A percentile compares a stretch with the other conserved stretches of the same genome.
These are phyloP conservation scores for Linnaemya tessellans DNA, from an alignment of 2,888 invertebrate genomes.

Conservation along the genomic window DNA sequence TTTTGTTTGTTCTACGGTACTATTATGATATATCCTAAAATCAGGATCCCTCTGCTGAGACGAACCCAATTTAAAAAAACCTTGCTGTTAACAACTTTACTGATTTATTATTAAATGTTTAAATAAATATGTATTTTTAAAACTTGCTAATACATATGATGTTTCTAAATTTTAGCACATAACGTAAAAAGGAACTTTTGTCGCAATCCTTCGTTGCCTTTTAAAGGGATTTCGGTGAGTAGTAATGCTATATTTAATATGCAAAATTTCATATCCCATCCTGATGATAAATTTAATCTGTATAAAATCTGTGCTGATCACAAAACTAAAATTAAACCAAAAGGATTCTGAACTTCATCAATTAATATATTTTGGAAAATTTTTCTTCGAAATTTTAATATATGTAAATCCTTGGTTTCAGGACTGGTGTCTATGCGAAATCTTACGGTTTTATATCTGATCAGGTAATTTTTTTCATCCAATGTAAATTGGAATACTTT, in stretches of 20 bases:
- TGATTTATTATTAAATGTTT: no score
- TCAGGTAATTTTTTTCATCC: neutral
- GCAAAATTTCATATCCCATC: neutral
- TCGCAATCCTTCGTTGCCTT: neutral
- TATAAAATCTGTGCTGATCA: conserved; percentile 69
- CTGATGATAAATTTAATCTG: conserved; percentile 68
- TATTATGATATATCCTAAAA: no score
- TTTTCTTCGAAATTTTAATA: neutral
- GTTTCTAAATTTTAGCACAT: neutral
- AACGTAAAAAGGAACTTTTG: neutral
- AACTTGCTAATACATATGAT: neutral
- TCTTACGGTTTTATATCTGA: neutral
- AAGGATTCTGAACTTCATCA: conserved; percentile 59
- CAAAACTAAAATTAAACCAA: conserved; percentile 64
- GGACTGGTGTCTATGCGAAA: neutral
- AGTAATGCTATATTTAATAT: neutral
- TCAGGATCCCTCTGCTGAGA: no score
- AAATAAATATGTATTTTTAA: no score
- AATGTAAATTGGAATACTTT: no score
- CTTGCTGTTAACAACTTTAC: no score
- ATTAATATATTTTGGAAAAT: neutral
- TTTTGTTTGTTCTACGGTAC: no score
- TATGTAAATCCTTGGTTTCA: neutral
- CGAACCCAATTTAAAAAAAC: no score
- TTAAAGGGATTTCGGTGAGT: neutral